phyloP scores from a whole-genome alignment of 1,140 invertebrate genomes.

The Drosophila pruinosa region DNA sequence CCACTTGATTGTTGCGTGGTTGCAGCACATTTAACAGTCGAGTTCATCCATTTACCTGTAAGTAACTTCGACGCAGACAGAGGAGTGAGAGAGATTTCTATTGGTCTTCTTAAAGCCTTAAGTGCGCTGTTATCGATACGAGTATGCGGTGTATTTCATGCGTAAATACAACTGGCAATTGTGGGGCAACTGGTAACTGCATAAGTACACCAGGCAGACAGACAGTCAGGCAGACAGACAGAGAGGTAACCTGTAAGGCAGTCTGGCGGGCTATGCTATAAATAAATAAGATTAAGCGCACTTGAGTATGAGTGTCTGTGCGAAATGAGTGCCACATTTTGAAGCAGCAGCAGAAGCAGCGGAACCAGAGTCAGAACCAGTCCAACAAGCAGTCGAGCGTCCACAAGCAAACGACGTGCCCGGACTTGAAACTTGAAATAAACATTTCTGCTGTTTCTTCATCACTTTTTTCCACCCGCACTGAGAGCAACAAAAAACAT shows the following conservation, averaged over 20 bases:
- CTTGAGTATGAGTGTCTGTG: slow-evolving; percentile 45
- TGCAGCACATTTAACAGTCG: slow-evolving; percentile 65
- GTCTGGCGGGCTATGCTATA: slow-evolving; percentile 39
- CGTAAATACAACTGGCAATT: slow-evolving; percentile 43
- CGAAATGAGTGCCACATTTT: slow-evolving; percentile 53
- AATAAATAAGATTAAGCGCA: slow-evolving; percentile 79
- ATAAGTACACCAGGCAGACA: slow-evolving; percentile 39
- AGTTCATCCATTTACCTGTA: slow-evolving; percentile 55
- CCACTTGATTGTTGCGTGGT: slow-evolving; percentile 12
- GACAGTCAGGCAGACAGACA: slow-evolving; percentile 10
- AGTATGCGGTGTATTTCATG: slow-evolving; percentile 47
- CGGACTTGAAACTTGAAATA: slow-evolving; percentile 74
- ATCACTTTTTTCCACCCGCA: slow-evolving; percentile 14
- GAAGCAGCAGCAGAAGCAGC: slow-evolving; percentile 11
- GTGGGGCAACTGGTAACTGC: slow-evolving; percentile 24
- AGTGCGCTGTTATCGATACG: slow-evolving; percentile 31
- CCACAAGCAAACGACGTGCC: slow-evolving; percentile 61
- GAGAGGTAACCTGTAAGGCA: not conserved
- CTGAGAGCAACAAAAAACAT: slow-evolving; percentile 36
- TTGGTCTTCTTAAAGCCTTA: slow-evolving; percentile 14
- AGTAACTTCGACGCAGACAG: not conserved
- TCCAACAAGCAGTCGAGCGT: slow-evolving; percentile 35
- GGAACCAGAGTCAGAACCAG: slow-evolving; percentile 7
- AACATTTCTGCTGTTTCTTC: slow-evolving; percentile 51
- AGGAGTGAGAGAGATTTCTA: not conserved